These are phyloP conservation scores for Tapirus terrestris DNA, from an alignment of 2,113 vertebrate species.

Conservation along the genomic window DNA sequence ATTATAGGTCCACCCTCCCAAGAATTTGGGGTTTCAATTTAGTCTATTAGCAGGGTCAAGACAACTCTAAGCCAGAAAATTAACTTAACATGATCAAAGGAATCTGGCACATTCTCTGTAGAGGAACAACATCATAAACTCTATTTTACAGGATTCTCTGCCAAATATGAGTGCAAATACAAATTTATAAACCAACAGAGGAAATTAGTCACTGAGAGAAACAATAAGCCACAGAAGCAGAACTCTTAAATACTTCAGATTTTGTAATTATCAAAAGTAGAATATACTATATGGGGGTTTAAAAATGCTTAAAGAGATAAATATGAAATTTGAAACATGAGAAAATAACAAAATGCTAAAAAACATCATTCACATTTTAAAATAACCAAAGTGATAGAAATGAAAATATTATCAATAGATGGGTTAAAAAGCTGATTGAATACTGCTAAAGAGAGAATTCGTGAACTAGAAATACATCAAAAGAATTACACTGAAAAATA, in stretches of 20 bases:
- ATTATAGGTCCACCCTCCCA: background rate
- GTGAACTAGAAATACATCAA: background rate
- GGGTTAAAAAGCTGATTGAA: background rate
- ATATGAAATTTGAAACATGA: background rate
- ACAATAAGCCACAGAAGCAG: background rate
- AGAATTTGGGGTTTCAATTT: background rate
- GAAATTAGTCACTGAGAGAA: background rate
- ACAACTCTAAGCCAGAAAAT: background rate
- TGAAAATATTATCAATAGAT: background rate
- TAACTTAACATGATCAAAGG: background rate
- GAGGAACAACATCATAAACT: background rate
- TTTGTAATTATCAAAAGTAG: background rate
- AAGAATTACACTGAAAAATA: background rate
- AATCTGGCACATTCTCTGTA: background rate
- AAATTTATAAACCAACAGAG: background rate
- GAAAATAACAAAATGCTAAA: background rate
- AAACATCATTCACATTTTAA: background rate
- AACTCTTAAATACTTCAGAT: background rate
- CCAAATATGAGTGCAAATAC: background rate
- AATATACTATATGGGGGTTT: background rate
- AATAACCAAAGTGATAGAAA: background rate
- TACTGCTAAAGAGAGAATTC: background rate
- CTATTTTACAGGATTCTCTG: background rate
- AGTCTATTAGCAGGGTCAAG: background rate
- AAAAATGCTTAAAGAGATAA: conserved; percentile 17